Percentiles rank a stretch among this genome's conserved stretches.
These are phyloP conservation scores for Coremacera marginata DNA, from an alignment of 2,888 invertebrate genomes.

Conservation along the genomic window DNA sequence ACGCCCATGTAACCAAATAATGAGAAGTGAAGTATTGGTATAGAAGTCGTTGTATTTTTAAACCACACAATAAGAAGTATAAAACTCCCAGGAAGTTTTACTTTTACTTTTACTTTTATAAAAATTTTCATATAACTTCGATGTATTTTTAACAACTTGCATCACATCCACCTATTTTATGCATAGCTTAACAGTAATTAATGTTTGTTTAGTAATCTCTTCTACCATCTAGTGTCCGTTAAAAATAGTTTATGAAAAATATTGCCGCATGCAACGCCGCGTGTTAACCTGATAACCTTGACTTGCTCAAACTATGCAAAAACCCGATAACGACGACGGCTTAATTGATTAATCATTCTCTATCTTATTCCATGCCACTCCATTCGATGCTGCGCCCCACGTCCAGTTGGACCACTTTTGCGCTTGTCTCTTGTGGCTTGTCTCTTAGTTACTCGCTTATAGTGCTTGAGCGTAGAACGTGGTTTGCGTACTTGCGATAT, in stretches of 20 bases:
- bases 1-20: too few relatives aligned
- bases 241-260: neutral
- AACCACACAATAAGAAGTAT: too few relatives aligned
- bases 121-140: too few relatives aligned
- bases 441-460: neutral
- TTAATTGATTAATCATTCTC: neutral
- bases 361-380: neutral
- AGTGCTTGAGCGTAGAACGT: neutral
- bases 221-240: too few relatives aligned
- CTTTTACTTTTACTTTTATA: too few relatives aligned
- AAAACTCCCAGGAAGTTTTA: too few relatives aligned
- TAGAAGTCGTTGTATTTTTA: too few relatives aligned
- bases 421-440: neutral
- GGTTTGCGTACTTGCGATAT: neutral
- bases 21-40: too few relatives aligned
- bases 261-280: neutral
- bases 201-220: too few relatives aligned
- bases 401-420: constrained; percentile 17
- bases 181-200: too few relatives aligned
- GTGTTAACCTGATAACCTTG: constrained; percentile 35
- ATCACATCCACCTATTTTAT: too few relatives aligned
- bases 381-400: neutral
- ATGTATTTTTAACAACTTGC: neutral
- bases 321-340: constrained; percentile 3
- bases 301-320: neutral